A percentile compares a stretch with the other conserved stretches of the same genome.
Evolutionary conservation across 1,140 invertebrate genomes (phyloP).

Genomic region (Brachionus rotundiformis): DNA sequence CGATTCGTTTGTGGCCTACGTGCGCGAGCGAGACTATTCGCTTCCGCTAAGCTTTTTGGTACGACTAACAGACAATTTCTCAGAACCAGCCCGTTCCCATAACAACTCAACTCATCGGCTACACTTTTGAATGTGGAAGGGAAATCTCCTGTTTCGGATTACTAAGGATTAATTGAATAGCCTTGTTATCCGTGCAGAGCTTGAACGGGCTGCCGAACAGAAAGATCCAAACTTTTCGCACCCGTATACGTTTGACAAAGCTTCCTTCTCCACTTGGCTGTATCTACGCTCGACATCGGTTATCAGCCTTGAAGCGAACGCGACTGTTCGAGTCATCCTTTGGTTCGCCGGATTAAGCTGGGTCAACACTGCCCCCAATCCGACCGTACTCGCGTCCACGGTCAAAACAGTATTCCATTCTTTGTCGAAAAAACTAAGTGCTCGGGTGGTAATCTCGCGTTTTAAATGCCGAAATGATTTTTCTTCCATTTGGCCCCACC

Average conservation of each 20-base stretch:
- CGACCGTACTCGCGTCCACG: conserved; percentile 57
- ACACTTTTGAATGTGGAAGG: not conserved
- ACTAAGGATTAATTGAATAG: conserved; percentile 6
- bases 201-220: not conserved
- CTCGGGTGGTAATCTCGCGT: not conserved
- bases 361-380: conserved; percentile 64
- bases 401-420: conserved; percentile 5
- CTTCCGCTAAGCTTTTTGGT: not conserved
- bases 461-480: not conserved
- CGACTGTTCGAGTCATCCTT: conserved; percentile 52
- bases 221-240: not conserved
- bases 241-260: not conserved
- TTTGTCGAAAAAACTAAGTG: conserved; percentile 15
- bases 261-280: conserved; percentile 57
- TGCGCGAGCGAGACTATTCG: not conserved
- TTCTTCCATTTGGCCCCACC: not conserved
- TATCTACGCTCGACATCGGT: conserved; percentile 55
- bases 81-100: not conserved
- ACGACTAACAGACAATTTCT: not conserved
- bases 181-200: not conserved
- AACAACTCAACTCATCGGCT: not conserved
- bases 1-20: not conserved
- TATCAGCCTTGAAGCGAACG: conserved; percentile 55
- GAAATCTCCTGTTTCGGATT: not conserved
- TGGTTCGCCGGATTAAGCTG: conserved; percentile 55